phyloP scores from a whole-genome alignment of 2,797 vertebrate species.

The Enteromius mattozi region DNA sequence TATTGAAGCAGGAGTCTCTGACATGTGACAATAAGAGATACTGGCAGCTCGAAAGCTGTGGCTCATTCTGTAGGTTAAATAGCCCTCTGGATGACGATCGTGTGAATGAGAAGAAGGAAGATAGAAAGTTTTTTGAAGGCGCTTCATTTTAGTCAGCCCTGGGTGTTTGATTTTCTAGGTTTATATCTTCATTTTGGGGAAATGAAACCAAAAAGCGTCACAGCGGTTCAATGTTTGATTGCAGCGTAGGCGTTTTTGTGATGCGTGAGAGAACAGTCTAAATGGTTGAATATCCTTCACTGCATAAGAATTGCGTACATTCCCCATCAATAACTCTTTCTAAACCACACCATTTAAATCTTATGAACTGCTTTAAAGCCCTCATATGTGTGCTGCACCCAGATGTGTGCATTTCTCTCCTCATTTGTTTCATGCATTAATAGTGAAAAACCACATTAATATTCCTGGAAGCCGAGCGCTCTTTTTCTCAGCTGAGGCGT shows the following conservation, averaged over 20 bases:
- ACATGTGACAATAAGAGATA: constrained; percentile 61
- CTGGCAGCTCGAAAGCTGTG: constrained; percentile 46
- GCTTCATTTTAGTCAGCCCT: constrained; percentile 31
- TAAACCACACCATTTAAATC: constrained; percentile 27
- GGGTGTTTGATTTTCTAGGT: constrained; percentile 18
- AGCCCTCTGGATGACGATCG: constrained; percentile 38
- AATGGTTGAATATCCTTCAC: constrained; percentile 24
- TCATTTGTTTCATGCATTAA: constrained; percentile 44
- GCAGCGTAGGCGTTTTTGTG: constrained; percentile 17
- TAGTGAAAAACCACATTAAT: constrained; percentile 34
- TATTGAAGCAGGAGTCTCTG: constrained; percentile 60
- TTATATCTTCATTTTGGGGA: constrained; percentile 15
- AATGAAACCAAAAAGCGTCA: neutral
- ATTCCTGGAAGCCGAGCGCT: constrained; percentile 23
- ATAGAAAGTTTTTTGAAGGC: neutral
- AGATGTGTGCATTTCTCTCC: constrained; percentile 27
- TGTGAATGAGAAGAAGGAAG: constrained; percentile 13
- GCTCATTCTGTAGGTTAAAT: constrained; percentile 50
- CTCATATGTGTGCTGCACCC: constrained; percentile 16
- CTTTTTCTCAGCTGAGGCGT: neutral
- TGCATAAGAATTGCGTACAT: constrained; percentile 2
- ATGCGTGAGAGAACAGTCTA: constrained; percentile 5
- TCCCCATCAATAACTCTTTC: constrained; percentile 22
- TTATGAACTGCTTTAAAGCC: constrained; percentile 26
- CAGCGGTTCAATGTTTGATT: constrained; percentile 25